Conservation (phyloP, 2,113 vertebrate genomes). For the Aramus guarauna region DNA sequence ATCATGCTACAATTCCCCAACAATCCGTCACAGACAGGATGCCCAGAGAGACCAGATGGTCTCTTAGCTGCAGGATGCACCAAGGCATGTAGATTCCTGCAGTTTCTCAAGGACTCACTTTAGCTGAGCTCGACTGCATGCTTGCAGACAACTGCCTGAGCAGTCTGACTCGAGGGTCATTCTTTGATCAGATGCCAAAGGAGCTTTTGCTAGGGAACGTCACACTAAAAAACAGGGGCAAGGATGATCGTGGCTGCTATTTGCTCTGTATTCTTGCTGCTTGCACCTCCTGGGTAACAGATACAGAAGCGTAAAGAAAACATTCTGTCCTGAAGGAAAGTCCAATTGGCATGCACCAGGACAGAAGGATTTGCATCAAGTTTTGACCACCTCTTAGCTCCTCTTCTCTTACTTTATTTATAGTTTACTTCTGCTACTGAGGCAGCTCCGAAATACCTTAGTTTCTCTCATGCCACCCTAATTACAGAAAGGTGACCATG, state of each 20-base stretch:
- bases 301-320: neutral
- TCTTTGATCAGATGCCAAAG: neutral
- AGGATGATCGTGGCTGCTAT: neutral
- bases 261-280: neutral
- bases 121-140: neutral
- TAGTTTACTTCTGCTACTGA: neutral
- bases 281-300: neutral
- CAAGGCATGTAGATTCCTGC: neutral
- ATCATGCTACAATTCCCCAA: neutral
- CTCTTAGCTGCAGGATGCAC: neutral
- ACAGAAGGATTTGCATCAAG: neutral
- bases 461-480: neutral
- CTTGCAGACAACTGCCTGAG: neutral
- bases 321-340: neutral
- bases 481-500: neutral
- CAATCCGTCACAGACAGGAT: neutral
- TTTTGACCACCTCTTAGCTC: neutral
- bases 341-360: neutral
- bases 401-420: neutral
- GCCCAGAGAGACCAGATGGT: neutral
- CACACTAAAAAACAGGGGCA: accelerated
- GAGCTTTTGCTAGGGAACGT: neutral
- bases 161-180: neutral
- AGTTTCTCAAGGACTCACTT: neutral
- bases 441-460: neutral